A percentile compares a stretch with the other conserved stretches of the same genome.
Conservation (phyloP, 2,888 invertebrate species). For the Drepanosiphum platanoidis region DNA sequence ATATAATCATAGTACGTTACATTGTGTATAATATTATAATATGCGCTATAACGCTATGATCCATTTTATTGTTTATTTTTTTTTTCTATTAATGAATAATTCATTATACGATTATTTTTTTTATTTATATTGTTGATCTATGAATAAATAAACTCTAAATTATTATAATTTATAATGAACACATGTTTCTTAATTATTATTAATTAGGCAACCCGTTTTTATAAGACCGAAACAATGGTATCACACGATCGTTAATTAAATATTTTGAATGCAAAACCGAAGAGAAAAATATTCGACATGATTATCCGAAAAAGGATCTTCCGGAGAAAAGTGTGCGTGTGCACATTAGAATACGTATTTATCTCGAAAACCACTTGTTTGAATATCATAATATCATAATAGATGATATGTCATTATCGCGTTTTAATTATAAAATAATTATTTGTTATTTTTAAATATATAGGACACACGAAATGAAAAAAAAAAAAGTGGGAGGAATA, state of each 20-base stretch:
- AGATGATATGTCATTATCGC: not conserved
- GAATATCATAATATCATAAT: not conserved
- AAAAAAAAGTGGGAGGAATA: too few species aligned
- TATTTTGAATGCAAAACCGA: not conserved
- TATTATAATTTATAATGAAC: not conserved
- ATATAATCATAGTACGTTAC: not conserved
- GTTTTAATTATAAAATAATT: not conserved
- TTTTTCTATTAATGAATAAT: conserved; percentile 28
- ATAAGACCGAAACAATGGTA: not conserved
- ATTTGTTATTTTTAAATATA: not conserved
- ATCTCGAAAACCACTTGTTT: not conserved
- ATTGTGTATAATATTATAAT: not conserved
- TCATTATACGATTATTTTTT: not conserved
- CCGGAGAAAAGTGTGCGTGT: not conserved
- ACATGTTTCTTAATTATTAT: not conserved
- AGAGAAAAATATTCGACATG: not conserved
- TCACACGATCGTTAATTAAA: not conserved
- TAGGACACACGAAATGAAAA: too few species aligned
- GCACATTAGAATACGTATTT: too few species aligned
- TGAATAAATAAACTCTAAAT: not conserved
- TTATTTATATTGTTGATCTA: not conserved
- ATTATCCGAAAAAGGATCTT: not conserved
- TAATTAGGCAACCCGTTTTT: not conserved
- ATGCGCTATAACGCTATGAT: not conserved
- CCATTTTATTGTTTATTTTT: not conserved